Evolutionary conservation across 2,797 vertebrate genomes (phyloP), one percentile per base, ranked within the genome.

Genomic region (Salarias fasciatus): DNA sequence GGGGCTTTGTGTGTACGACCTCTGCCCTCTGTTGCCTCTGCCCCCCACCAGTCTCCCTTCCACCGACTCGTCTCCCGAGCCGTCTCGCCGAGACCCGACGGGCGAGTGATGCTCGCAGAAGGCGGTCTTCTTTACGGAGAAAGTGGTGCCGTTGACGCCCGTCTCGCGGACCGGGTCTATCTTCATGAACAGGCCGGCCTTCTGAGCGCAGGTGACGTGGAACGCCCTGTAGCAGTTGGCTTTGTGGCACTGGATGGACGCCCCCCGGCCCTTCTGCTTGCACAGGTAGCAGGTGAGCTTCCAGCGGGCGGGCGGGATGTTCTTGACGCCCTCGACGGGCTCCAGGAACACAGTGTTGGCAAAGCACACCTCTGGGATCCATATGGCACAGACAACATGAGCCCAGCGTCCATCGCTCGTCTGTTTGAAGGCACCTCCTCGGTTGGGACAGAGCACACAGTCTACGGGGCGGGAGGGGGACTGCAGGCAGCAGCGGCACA

Each of bases 321-420:
- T 99, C 47, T 89, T 94, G n/a, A 98, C 94, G 45, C 97, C 97
- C 81, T 99, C 98, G 0, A 99, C 94, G 5, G 98, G 98, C 85
- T 99, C 98, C 82, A 99, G 82, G 86, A 99, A 99, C 78, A 99
- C 98, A 0, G 97, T 99, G 89, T 99, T 99, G 63, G 96, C 96
- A 66, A 99, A 99, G 85, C 97, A 98, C 77, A 99, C 96, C 85
- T 99, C 98, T 0, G 98, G 98, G 79, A 99, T 98, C 97, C 97
- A 99, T 87, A 99, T 96, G 90, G 98, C 98, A 83, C 98, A 99
- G 65, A 99, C 95, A 38, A 99, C 97, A 0, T 99, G 98, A n/a
- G 96, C 97, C 98, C 98, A 99, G 54, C 93, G 95, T 36, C 98
- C 97, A 15, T 99, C 98, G 0, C 94, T 98, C 38, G 98, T 98